Evolutionary conservation across 2,888 invertebrate genomes (phyloP).

Genomic region (Andrena praecox): DNA sequence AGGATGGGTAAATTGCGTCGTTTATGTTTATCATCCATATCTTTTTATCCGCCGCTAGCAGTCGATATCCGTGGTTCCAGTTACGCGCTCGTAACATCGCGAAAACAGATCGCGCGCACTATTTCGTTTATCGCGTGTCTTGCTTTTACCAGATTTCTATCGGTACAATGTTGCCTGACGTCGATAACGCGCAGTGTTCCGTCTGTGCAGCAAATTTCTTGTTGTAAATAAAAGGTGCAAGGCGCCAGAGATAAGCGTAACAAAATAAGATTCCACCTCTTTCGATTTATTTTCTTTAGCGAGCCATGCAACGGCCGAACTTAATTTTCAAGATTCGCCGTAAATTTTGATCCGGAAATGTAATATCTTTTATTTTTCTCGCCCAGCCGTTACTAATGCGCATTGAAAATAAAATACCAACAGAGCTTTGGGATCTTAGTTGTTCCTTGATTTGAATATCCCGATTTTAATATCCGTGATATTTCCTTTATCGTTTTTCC

Average conservation of each 20-base stretch:
- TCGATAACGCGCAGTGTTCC: too few relatives aligned
- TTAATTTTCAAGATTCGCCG: not conserved
- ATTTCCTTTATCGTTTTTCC: too few relatives aligned
- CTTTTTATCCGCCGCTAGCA: not conserved
- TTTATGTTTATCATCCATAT: conserved; percentile 33
- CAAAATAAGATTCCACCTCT: too few relatives aligned
- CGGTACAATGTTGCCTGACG: not conserved
- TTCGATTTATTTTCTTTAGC: not conserved
- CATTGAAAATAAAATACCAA: not conserved
- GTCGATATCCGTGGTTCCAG: not conserved
- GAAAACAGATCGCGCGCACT: not conserved
- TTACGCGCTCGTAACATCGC: not conserved
- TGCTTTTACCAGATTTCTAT: not conserved
- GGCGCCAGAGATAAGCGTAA: too few relatives aligned
- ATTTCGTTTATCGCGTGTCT: not conserved
- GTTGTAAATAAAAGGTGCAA: too few relatives aligned
- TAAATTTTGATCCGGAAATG: not conserved
- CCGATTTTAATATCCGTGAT: not conserved
- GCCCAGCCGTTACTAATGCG: not conserved
- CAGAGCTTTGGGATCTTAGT: not conserved
- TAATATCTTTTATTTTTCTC: too few relatives aligned
- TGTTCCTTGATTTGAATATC: not conserved
- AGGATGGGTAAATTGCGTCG: conserved; percentile 77
- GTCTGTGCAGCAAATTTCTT: too few relatives aligned
- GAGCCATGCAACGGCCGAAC: not conserved